A percentile compares a stretch with the other conserved stretches of the same genome.
Conservation (phyloP, 2,888 invertebrate species). For the Brachyptera putata region DNA sequence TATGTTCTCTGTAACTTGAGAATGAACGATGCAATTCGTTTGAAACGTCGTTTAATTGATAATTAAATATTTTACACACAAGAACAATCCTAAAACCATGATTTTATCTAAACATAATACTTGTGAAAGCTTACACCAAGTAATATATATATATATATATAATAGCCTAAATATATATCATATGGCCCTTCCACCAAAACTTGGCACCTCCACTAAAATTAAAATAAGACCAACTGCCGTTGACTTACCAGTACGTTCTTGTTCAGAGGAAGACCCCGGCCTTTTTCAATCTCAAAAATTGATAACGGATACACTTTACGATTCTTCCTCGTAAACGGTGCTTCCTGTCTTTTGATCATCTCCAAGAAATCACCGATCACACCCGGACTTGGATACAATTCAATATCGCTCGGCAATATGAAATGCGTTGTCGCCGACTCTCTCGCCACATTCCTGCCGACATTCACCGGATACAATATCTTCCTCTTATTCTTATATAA, state of each 20-base stretch:
- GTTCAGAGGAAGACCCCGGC: slow-evolving; percentile 57
- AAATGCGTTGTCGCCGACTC: slow-evolving; percentile 78
- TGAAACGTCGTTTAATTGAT: too few relatives aligned
- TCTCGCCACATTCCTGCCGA: slow-evolving; percentile 83
- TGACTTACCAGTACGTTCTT: slow-evolving; percentile 60
- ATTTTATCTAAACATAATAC: too few relatives aligned
- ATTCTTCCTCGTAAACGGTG: slow-evolving; percentile 57
- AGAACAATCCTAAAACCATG: too few relatives aligned
- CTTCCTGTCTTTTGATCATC: slow-evolving; percentile 71
- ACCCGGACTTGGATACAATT: slow-evolving; percentile 83
- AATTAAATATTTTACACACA: too few relatives aligned
- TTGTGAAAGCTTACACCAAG: too few relatives aligned
- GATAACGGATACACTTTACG: slow-evolving; percentile 80
- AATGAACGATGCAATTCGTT: too few relatives aligned
- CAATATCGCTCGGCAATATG: slow-evolving; percentile 82
- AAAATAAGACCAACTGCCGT: too few relatives aligned
- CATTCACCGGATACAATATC: slow-evolving; percentile 84
- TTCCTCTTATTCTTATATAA: slow-evolving; percentile 77
- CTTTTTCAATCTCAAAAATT: slow-evolving; percentile 80
- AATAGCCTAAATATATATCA: too few relatives aligned
- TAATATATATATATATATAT: too few relatives aligned
- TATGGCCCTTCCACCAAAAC: too few relatives aligned
- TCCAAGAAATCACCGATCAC: slow-evolving; percentile 75
- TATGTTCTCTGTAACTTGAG: too few relatives aligned
- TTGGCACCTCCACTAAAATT: too few relatives aligned